Percentiles rank a stretch among this genome's conserved stretches.
phyloP scores from a whole-genome alignment of 2,113 vertebrate genomes.

The Gorsachius goisagi region DNA sequence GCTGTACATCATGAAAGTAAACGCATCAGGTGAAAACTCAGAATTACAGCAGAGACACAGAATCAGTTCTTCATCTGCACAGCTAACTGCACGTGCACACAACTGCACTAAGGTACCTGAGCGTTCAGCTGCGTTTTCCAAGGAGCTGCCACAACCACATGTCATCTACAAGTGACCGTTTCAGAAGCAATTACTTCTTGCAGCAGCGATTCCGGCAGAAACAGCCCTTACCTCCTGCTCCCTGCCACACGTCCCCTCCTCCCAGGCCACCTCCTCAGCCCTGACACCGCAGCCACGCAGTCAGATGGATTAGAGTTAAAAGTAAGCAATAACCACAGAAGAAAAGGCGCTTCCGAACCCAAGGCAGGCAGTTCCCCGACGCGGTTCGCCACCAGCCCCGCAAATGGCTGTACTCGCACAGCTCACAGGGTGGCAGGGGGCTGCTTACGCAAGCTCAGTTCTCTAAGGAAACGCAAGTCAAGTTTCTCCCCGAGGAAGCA shows the following conservation, averaged over 20 bases:
- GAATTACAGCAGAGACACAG: not conserved
- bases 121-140: not conserved
- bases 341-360: not conserved
- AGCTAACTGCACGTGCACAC: not conserved
- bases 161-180: not conserved
- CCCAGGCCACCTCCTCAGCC: not conserved
- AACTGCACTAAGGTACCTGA: not conserved
- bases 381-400: not conserved
- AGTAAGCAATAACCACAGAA: not conserved
- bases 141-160: not conserved
- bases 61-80: rapidly evolving
- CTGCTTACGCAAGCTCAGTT: not conserved
- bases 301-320: not conserved
- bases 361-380: rapidly evolving
- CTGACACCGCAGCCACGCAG: not conserved
- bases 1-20: not conserved
- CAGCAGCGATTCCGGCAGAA: not conserved
- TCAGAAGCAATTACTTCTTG: not conserved
- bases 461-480: constrained; percentile 1
- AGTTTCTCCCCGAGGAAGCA: constrained; percentile 25
- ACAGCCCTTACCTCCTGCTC: constrained; percentile 25
- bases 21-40: not conserved
- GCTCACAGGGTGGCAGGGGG: constrained; percentile 28
- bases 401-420: not conserved
- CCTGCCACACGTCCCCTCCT: not conserved